Conservation (phyloP, 2,113 vertebrate species). For the Hypanus sabinus region DNA sequence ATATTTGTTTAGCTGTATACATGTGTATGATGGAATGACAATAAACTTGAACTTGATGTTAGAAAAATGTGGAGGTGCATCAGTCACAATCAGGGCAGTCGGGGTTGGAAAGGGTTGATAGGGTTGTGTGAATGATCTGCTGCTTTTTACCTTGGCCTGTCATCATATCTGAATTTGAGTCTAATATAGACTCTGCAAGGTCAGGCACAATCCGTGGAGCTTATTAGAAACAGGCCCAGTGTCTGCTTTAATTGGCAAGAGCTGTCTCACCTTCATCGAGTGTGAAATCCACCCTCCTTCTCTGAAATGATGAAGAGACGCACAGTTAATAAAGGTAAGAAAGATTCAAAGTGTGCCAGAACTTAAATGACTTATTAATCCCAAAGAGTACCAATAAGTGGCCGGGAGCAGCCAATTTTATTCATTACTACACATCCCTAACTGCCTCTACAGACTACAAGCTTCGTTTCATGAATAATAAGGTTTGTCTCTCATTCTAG, state of each 20-base stretch:
- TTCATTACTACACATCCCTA: neutral
- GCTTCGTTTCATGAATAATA: neutral
- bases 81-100: neutral
- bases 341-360: neutral
- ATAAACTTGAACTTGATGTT: too few species aligned
- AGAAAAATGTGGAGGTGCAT: neutral
- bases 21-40: too few species aligned
- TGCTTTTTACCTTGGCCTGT: neutral
- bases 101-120: neutral
- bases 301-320: neutral
- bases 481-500: neutral
- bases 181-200: neutral
- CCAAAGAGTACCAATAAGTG: conserved; percentile 7
- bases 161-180: conserved; percentile 11
- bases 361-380: conserved; percentile 27
- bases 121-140: neutral
- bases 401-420: neutral
- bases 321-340: neutral
- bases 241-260: conserved; percentile 1
- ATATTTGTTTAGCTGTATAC: too few species aligned
- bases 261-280: neutral
- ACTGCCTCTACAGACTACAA: neutral
- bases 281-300: neutral
- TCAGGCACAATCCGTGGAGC: neutral
- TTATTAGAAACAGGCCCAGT: neutral